Percentiles rank a stretch among this genome's conserved stretches.
These are phyloP conservation scores for Mythimna impura DNA, from an alignment of 2,888 invertebrate genomes.

Conservation along the genomic window DNA sequence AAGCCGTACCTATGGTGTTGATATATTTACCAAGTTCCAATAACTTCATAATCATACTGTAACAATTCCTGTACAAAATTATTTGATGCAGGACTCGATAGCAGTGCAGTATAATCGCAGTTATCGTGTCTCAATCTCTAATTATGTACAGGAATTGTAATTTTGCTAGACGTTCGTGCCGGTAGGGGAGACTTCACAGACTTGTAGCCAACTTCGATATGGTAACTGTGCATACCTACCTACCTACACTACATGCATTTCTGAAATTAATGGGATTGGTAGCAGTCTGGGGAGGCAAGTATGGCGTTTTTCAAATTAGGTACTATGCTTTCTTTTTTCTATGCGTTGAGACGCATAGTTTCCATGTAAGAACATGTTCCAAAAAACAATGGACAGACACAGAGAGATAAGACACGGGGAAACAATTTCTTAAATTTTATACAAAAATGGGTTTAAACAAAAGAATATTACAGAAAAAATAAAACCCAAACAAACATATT, in stretches of 20 bases:
- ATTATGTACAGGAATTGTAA: constrained; percentile 22
- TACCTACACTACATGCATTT: constrained; percentile 4
- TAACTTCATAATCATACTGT: not conserved
- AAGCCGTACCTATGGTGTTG: not conserved
- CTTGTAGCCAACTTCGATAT: constrained; percentile 7
- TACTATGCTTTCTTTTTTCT: no score
- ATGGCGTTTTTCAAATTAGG: not conserved
- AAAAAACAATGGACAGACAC: no score
- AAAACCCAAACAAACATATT: no score
- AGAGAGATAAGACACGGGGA: no score
- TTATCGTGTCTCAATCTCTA: constrained; percentile 22
- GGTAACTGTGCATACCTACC: not conserved
- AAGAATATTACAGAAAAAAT: no score
- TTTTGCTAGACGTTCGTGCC: constrained; percentile 27
- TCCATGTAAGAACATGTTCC: no score
- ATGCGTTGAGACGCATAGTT: no score
- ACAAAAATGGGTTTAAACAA: no score
- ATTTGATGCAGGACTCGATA: not conserved
- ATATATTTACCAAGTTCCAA: not conserved
- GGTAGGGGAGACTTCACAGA: not conserved
- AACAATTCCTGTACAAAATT: constrained; percentile 16
- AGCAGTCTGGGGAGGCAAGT: not conserved
- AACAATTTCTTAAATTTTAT: no score
- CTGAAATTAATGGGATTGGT: constrained; percentile 1
- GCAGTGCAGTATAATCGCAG: constrained; percentile 1